Evolutionary conservation across 2,113 vertebrate genomes (phyloP), one percentile per base, ranked within the genome.

Genomic region (Pagrus major): DNA sequence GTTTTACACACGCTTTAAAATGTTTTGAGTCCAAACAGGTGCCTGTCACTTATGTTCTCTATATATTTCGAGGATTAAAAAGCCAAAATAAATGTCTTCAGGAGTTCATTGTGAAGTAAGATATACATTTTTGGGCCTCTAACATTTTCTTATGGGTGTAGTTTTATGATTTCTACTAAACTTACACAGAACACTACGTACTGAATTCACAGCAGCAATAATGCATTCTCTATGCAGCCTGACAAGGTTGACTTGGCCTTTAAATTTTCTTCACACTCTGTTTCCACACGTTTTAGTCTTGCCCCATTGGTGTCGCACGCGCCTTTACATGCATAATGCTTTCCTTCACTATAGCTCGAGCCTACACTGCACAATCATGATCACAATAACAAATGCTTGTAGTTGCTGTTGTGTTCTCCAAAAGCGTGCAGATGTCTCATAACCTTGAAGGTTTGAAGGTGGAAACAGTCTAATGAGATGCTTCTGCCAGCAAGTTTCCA

Each of bases 401-500:
- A 37, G 59, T 64, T 52, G 27, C 33, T 46, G 35, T 44, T 63
- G 66, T 12, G 33, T 37, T 39, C 68, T 68, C 46, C 56, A 61
- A 54, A 61, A 47, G 39, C 71, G 79, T 41, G 31, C 35, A 14
- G 42, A 47, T 69, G 68, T 74, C 55, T 64, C 46, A 42, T 61
- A 54, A 52, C 37, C 61, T 61, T 31, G 71, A 51, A 23, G 59
- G 54, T 58, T 64, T 71, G n/a, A 75, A 80, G 37, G 37, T 65
- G 58, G 70, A 80, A 80, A 83, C 46, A 37, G 60, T 74, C 78
- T 81, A 87, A 91, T 79, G 84, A 79, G 76, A 69, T 25, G 16
- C 65, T 55, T 41, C 49, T 81, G 86, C 88, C 89, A 91, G 59
- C 60, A 75, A 78, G 63, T 81, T 91, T 89, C 82, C 90, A 84